phyloP scores from a whole-genome alignment of 2,888 invertebrate species.

The Limnephilus rhombicus region DNA sequence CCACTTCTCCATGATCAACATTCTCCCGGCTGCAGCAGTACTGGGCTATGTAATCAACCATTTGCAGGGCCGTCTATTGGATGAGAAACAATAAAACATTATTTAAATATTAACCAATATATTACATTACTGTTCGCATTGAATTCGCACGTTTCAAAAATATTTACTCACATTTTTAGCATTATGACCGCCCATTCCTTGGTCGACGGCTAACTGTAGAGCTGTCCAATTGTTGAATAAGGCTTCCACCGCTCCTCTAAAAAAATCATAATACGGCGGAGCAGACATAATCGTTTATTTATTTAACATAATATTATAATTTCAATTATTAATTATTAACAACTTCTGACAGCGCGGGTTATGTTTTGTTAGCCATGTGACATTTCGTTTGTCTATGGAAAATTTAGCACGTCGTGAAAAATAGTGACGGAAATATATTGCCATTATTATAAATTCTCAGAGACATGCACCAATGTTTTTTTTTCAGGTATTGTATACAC shows the following conservation, averaged over 20 bases:
- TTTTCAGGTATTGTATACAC: too few relatives aligned
- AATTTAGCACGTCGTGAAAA: not conserved
- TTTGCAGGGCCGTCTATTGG: slow-evolving; percentile 80
- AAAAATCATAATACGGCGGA: slow-evolving; percentile 68
- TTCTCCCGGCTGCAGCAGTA: slow-evolving; percentile 80
- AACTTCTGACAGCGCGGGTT: not conserved
- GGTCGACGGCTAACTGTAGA: slow-evolving; percentile 84
- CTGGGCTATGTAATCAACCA: slow-evolving; percentile 81
- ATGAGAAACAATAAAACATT: slow-evolving; percentile 6
- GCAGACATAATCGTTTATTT: slow-evolving; percentile 16
- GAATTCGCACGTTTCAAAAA: not conserved
- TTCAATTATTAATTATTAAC: not conserved
- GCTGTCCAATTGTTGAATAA: slow-evolving; percentile 86
- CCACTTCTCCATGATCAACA: slow-evolving; percentile 79
- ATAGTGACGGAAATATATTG: too few relatives aligned
- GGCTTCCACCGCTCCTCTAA: slow-evolving; percentile 81
- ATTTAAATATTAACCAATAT: not conserved
- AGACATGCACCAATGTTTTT: too few relatives aligned
- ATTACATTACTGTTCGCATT: not conserved
- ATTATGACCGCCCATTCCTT: slow-evolving; percentile 85
- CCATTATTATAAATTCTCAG: too few relatives aligned
- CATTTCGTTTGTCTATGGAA: not conserved
- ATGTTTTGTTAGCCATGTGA: not conserved
- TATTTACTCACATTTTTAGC: slow-evolving; percentile 79
- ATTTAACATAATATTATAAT: not conserved